These are phyloP conservation scores for Acholoe squamosa DNA, from an alignment of 2,888 invertebrate species.

Conservation along the genomic window DNA sequence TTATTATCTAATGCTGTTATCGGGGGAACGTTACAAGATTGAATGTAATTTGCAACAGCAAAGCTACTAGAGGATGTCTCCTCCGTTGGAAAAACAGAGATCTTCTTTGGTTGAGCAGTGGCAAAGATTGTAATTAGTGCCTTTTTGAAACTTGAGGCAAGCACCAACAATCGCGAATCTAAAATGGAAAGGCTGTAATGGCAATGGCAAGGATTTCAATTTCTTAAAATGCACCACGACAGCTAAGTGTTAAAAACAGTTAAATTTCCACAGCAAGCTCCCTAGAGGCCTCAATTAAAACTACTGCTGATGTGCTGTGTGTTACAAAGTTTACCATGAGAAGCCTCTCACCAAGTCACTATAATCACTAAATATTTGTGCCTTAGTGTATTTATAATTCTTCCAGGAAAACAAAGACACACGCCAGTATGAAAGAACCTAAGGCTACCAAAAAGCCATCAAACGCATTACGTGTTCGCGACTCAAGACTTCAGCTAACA, in stretches of 20 bases:
- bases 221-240: conserved; percentile 22
- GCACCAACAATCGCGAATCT: conserved; percentile 44
- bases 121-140: conserved; percentile 41
- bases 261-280: neutral
- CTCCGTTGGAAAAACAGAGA: neutral
- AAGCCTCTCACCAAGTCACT: conserved; percentile 16
- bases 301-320: neutral
- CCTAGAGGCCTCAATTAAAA: conserved; percentile 20
- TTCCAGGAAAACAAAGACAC: neutral
- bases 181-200: conserved; percentile 1
- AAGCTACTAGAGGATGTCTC: conserved; percentile 16
- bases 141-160: conserved; percentile 48
- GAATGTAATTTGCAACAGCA: conserved; percentile 51
- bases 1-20: conserved; percentile 46
- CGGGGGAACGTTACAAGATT: conserved; percentile 38
- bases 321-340: neutral
- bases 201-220: conserved; percentile 33
- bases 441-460: conserved; percentile 3
- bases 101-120: conserved; percentile 37
- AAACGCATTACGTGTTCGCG: neutral
- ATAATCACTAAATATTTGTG: neutral
- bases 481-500: conserved; percentile 14
- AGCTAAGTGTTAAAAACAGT: neutral
- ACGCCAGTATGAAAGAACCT: conserved; percentile 14
- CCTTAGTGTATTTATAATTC: conserved; percentile 6